These are phyloP conservation scores for Echeneis naucrates DNA, from an alignment of 2,797 vertebrate species.

Conservation along the genomic window DNA sequence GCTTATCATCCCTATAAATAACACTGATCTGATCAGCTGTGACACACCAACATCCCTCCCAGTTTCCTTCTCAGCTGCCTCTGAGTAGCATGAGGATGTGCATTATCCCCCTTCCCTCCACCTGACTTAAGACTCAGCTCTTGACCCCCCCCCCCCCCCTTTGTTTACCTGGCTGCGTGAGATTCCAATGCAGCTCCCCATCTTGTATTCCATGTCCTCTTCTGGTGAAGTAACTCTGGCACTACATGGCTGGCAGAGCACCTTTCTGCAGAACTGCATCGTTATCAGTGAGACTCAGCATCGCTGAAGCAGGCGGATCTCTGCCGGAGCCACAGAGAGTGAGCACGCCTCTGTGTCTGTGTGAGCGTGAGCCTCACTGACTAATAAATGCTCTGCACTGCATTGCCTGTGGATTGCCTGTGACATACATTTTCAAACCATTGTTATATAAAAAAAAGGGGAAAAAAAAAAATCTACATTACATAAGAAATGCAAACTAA, in stretches of 20 bases:
- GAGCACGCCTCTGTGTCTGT: conserved; percentile 59
- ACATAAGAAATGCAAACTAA: conserved; percentile 47
- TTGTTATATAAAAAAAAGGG: conserved; percentile 78
- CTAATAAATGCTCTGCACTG: conserved; percentile 56
- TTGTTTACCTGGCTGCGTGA: conserved; percentile 83
- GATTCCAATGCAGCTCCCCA: conserved; percentile 88
- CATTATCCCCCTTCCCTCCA: conserved; percentile 14
- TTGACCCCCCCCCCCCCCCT: conserved; percentile 15
- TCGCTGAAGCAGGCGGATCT: conserved; percentile 71
- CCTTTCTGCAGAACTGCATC: conserved; percentile 87
- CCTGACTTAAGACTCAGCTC: conserved; percentile 30
- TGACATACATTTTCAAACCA: conserved; percentile 74
- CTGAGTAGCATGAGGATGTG: background rate
- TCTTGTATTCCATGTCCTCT: conserved; percentile 89
- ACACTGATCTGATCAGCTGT: conserved; percentile 44
- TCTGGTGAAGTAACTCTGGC: conserved; percentile 85
- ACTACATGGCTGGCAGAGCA: conserved; percentile 86
- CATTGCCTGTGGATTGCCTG: conserved; percentile 60
- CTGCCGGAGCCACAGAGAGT: conserved; percentile 64
- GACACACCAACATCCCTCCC: background rate
- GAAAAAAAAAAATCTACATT: conserved; percentile 46
- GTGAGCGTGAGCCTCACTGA: conserved; percentile 56
- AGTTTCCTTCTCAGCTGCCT: background rate
- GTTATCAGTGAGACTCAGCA: conserved; percentile 78
- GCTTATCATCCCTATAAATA: conserved; percentile 65